Evolutionary conservation across 2,797 vertebrate genomes (phyloP), one percentile per base, ranked within the genome.

Genomic region (Myotis planiceps): DNA sequence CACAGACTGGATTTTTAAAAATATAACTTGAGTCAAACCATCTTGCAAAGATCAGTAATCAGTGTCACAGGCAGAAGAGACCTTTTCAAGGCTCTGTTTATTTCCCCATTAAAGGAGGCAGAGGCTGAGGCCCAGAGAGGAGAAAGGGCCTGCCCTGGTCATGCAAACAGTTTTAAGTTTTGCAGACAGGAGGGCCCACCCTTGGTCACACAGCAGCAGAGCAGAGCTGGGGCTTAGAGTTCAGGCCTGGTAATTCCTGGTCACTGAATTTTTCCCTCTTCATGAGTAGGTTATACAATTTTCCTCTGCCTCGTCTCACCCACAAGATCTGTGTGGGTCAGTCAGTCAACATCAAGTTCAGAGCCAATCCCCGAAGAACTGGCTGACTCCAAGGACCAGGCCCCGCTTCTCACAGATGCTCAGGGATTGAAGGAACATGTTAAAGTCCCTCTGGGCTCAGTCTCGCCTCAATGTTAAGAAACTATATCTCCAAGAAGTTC

Each of bases 1-100:
- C 47, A 92, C 97, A 98, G 96, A 83, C 72, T 97, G 45, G 88
- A 96, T 90, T 98, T 97, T 96, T 82, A 51, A 90, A 97, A 97
- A 95, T 96, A 96, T 29, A 74, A 39, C 45, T 95, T 87, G 87
- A 97, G 85, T 96, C 92, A 97, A 97, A 81, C 69, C 74, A 55
- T 87, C 76, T 97, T 45, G 53, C 97, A 93, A 96, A 91, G 97
- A 72, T 78, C 55, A 51, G 68, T 68, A 86, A 39, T 74, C 51
- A 76, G 49, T 79, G 45, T 81, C 58, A 91, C 14, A 88, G 60
- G 37, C 74, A 39, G 80, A 88, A 88, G 53, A 90, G 47, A 55
- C 2, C 32, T 81, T 89, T 79, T n/a, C 14, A 19, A 37, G 39
- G 23, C 25, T 88, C 32, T 18, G 25, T 51, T 42, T 76, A 68